phyloP scores from a whole-genome alignment of 2,888 invertebrate species.

The Boloria euphrosyne region DNA sequence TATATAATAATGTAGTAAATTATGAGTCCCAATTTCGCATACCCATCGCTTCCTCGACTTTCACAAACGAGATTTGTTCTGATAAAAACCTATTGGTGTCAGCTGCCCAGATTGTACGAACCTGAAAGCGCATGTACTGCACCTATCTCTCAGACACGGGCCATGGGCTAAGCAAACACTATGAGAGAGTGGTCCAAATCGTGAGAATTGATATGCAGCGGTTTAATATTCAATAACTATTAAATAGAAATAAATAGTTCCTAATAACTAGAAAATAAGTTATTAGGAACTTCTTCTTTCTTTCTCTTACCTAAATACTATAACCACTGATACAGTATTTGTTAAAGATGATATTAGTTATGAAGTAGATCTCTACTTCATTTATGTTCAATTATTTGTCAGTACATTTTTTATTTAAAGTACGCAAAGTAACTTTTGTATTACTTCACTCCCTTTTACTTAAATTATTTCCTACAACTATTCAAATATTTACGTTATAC shows the following conservation, averaged over 20 bases:
- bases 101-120: constrained; percentile 72
- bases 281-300: too few species aligned
- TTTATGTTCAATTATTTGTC: too few species aligned
- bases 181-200: constrained; percentile 48
- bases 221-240: not conserved
- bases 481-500: too few species aligned
- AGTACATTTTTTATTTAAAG: too few species aligned
- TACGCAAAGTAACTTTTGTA: too few species aligned
- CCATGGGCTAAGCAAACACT: constrained; percentile 76
- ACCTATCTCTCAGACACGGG: constrained; percentile 76
- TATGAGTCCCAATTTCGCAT: constrained; percentile 35
- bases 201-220: constrained; percentile 7
- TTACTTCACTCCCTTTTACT: too few species aligned
- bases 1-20: constrained; percentile 32
- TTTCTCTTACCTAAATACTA: too few species aligned
- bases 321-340: too few species aligned
- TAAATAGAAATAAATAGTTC: not conserved
- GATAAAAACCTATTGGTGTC: constrained; percentile 81
- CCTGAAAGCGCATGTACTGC: constrained; percentile 80
- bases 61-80: constrained; percentile 75
- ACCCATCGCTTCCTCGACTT: constrained; percentile 59
- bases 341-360: too few species aligned
- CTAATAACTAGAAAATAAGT: too few species aligned
- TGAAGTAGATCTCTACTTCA: too few species aligned
- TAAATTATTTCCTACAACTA: too few species aligned